phyloP scores from a whole-genome alignment of 1,140 invertebrate species.

The Pogonomyrmex californicus region DNA sequence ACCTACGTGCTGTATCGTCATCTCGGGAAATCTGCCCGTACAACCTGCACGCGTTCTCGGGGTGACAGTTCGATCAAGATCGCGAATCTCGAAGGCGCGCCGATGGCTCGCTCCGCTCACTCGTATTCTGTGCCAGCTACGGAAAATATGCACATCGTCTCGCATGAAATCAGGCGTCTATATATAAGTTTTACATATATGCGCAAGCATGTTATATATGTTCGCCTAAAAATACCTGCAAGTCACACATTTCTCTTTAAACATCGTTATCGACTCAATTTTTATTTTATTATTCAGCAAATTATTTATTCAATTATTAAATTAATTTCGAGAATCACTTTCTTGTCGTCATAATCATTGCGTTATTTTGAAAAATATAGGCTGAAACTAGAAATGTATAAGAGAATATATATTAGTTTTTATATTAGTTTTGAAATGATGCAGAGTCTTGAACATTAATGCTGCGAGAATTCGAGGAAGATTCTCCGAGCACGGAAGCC shows the following conservation, averaged over 20 bases:
- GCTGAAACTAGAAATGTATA: not conserved
- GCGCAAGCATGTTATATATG: not conserved
- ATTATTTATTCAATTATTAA: not conserved
- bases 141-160: constrained; percentile 45
- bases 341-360: not conserved
- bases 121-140: constrained; percentile 33
- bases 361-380: not conserved
- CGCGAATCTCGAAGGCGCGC: constrained; percentile 53
- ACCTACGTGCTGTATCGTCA: constrained; percentile 74
- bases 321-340: not conserved
- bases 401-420: not conserved
- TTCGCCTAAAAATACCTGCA: not conserved
- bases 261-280: not conserved
- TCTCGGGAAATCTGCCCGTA: constrained; percentile 67
- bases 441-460: constrained; percentile 38
- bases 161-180: constrained; percentile 38
- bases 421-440: constrained; percentile 18
- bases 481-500: not conserved
- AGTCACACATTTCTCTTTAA: not conserved
- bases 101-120: constrained; percentile 35
- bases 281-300: not conserved
- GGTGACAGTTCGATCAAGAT: constrained; percentile 68
- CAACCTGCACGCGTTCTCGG: constrained; percentile 35
- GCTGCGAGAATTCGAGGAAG: constrained; percentile 9
- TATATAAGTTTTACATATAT: not conserved